Base-by-base conservation (phyloP, 1,140 invertebrate genomes). In the Drosophila mauritiana region DNA sequence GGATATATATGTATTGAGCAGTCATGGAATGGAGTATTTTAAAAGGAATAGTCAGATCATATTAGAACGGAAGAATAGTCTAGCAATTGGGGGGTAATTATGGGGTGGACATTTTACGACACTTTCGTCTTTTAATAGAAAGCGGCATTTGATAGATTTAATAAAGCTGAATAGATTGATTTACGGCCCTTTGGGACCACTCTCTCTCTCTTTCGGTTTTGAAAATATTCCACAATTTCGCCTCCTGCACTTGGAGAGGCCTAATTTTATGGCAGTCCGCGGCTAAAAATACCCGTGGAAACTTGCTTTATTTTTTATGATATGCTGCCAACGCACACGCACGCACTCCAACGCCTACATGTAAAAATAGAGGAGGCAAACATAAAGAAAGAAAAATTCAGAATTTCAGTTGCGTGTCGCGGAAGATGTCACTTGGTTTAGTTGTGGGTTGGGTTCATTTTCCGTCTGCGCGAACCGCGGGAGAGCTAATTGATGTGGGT, bases 401-500 rank as follows among this genome's bases (percentile, higher is more conserved):
- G 42, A 61, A 61, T 73, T 59, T 59, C 59, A 25, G 43, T 42
- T 78, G 49, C 59, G 40, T 80, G 57, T 76, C 40, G 54, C 51
- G 36, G 36, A 58, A 76, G 72, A 73, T 80, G 80, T 67, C 81
- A 85, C 56, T 53, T 12, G 40, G 39, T 12, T 53, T 12, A 36
- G 43, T n/a, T 37, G 6, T 17, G 11, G 42, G 27, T 45, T 57
- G n/a, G 40, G 40, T n/a, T 53, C 3, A 3, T 51, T 37, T 37
- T n/a, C 6, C 20, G n/a, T 8, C 36, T 37, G 3, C 4, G 45
- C 46, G 22, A 69, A 31, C 57, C 49, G 74, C 74, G 69, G 67
- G 70, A 54, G 68, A 83, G 84, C 77, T 88, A 88, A 88, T 89
- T 88, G 83, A 88, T 89, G 83, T 65, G 79, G 84, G 56, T 77